Percentiles rank a stretch among this genome's conserved stretches.
Evolutionary conservation across 2,113 vertebrate species (phyloP).

Genomic region (Zosterops hypoxanthus): DNA sequence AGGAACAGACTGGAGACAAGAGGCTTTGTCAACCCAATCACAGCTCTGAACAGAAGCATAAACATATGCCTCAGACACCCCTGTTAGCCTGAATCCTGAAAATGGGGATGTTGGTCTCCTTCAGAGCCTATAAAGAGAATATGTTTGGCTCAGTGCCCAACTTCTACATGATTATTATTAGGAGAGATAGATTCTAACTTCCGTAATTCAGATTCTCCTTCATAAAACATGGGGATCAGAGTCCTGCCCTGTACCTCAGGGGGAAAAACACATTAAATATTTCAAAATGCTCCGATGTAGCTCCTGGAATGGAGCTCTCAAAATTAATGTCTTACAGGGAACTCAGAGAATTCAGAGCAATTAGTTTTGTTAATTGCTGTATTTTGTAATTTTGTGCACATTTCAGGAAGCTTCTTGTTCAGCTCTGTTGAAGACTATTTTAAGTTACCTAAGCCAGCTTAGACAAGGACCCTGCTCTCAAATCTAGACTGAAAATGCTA

Average conservation of each 20-base stretch:
- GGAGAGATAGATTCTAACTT: neutral
- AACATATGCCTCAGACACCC: neutral
- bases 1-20: neutral
- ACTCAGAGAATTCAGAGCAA: conserved; percentile 12
- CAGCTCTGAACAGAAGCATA: neutral
- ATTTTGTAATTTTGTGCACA: neutral
- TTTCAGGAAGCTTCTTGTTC: neutral
- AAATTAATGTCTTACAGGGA: conserved; percentile 12
- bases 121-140: neutral
- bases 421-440: neutral
- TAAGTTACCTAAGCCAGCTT: neutral
- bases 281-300: neutral
- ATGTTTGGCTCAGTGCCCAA: neutral
- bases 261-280: conserved; percentile 15
- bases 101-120: neutral
- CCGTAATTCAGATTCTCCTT: neutral
- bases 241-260: neutral
- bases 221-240: neutral
- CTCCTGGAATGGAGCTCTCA: neutral
- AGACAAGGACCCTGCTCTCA: neutral
- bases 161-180: neutral
- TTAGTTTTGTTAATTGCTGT: conserved; percentile 30
- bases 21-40: neutral
- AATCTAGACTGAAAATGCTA: neutral
- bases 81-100: neutral